Percentiles rank a stretch among this genome's conserved stretches.
Conservation (phyloP, 2,113 vertebrate species). For the Hemiscyllium ocellatum region DNA sequence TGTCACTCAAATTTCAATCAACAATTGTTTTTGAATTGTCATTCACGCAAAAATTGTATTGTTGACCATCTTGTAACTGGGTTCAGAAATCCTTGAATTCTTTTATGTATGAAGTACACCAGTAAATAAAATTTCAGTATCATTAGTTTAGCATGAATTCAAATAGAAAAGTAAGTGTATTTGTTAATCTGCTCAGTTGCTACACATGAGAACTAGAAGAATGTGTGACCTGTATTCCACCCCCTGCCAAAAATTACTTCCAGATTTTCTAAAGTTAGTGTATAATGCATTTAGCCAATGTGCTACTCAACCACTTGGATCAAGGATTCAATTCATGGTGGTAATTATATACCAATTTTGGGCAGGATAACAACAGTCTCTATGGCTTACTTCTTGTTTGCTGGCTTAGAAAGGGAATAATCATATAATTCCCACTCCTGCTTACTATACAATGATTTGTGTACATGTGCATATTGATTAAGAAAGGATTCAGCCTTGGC, state of each 20-base stretch:
- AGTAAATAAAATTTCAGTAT: neutral
- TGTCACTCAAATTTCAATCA: neutral
- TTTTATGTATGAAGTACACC: neutral
- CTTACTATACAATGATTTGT: neutral
- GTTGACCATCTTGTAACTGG: neutral
- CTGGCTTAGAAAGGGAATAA: neutral
- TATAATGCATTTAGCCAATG: neutral
- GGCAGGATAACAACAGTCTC: neutral
- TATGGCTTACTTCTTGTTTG: neutral
- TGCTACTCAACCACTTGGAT: neutral
- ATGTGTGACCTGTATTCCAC: neutral
- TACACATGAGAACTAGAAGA: neutral
- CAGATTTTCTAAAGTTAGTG: neutral
- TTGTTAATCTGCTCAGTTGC: neutral
- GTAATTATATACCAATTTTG: neutral
- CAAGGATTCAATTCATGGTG: neutral
- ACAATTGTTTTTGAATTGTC: slow-evolving; percentile 11
- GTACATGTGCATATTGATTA: neutral
- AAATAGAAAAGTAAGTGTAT: neutral
- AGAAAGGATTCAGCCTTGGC: neutral
- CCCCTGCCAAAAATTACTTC: neutral
- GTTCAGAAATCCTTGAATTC: neutral
- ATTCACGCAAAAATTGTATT: neutral
- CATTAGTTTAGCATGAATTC: neutral
- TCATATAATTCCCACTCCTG: neutral